Conservation (phyloP, 2,797 vertebrate genomes). For the Sebastiscus albofasciatus region DNA sequence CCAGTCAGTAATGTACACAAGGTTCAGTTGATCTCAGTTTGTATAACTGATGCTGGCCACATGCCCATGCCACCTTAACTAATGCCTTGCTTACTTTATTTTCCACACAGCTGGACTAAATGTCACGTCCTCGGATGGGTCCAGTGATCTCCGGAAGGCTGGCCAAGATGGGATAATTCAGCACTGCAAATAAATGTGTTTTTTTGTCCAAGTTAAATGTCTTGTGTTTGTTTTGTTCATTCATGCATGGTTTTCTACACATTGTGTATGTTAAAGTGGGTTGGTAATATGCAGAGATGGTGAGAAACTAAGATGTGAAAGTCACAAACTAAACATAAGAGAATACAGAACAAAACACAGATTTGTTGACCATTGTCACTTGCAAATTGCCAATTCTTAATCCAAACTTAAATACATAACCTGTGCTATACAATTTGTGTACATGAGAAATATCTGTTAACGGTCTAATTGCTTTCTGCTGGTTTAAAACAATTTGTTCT, state of each 20-base stretch:
- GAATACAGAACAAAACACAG: rapidly evolving
- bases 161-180: slow-evolving; percentile 57
- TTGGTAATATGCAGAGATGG: rapidly evolving
- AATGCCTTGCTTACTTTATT: rapidly evolving
- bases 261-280: rapidly evolving
- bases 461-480: not conserved
- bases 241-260: not conserved
- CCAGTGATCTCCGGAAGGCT: slow-evolving; percentile 6
- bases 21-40: not conserved
- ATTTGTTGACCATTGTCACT: not conserved
- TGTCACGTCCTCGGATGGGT: slow-evolving; percentile 26
- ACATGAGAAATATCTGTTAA: not conserved
- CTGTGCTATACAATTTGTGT: too few relatives aligned
- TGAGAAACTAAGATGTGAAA: too few relatives aligned
- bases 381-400: too few relatives aligned
- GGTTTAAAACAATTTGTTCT: not conserved
- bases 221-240: not conserved
- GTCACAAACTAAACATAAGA: not conserved
- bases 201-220: slow-evolving; percentile 56
- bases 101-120: slow-evolving; percentile 75
- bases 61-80: rapidly evolving
- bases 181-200: slow-evolving; percentile 77
- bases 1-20: rapidly evolving
- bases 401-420: not conserved
- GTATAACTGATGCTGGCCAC: rapidly evolving